These are phyloP conservation scores for Chouioia cunea DNA, from an alignment of 2,888 invertebrate species.

Conservation along the genomic window DNA sequence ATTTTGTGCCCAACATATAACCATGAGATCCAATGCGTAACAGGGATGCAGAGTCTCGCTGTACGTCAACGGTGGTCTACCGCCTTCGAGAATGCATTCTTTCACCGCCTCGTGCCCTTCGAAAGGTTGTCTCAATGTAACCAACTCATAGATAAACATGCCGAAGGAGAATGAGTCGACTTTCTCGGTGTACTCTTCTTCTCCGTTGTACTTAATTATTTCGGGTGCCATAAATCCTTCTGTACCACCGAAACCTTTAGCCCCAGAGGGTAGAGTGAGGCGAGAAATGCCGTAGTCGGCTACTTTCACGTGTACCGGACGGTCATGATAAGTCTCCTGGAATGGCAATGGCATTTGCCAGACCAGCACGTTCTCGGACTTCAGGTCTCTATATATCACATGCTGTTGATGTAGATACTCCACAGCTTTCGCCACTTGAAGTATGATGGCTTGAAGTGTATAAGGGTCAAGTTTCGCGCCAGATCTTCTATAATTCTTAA, in stretches of 20 bases:
- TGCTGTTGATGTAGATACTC: conserved; percentile 94
- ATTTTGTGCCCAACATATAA: conserved; percentile 93
- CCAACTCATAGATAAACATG: conserved; percentile 96
- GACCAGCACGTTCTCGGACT: conserved; percentile 98
- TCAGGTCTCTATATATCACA: conserved; percentile 93
- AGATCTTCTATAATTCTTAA: conserved; percentile 87
- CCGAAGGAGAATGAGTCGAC: conserved; percentile 99
- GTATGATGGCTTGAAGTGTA: conserved; percentile 85
- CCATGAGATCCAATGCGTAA: conserved; percentile 94
- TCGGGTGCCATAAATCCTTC: conserved; percentile 99
- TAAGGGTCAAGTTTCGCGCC: conserved; percentile 86
- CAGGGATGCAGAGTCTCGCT: conserved; percentile 87
- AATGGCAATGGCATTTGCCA: conserved; percentile 93
- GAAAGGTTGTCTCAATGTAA: conserved; percentile 94
- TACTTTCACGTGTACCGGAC: conserved; percentile 87
- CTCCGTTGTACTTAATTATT: conserved; percentile 97
- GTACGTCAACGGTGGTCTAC: conserved; percentile 88
- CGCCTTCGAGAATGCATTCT: conserved; percentile 95
- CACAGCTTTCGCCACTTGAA: conserved; percentile 93
- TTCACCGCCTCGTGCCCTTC: conserved; percentile 97
- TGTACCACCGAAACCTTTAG: conserved; percentile 98
- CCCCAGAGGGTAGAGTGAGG: conserved; percentile 88
- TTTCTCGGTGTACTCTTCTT: conserved; percentile 98
- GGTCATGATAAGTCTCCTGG: conserved; percentile 74
- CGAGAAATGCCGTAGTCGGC: conserved; percentile 98